Base-by-base conservation (phyloP, 2,888 invertebrate species). In the Heliconius cydno region DNA sequence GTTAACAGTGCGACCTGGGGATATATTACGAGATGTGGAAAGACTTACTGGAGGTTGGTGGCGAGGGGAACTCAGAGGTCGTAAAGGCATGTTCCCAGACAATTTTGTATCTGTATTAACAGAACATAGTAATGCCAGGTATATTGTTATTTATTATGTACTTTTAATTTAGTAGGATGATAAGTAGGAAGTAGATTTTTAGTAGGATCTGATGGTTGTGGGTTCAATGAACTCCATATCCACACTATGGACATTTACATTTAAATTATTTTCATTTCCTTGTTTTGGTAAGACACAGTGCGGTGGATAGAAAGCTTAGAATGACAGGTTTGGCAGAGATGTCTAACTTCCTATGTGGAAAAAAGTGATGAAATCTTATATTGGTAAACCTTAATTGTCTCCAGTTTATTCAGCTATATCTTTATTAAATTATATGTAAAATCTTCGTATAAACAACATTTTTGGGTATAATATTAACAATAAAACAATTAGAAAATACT, bases 21-120 rank as follows among this genome's bases (percentile, higher is more conserved):
- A 98, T 91, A 95, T 98, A 82, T 96, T 98, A 86, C 96, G 96
- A 84, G 97, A 97, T 88, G 98, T 98, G 77, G 96, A 96, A 86
- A 96, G 96, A 85, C 96, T 97, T 86, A 96, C 97, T 46, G 98
- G 97, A 79, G 98, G 98, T 81, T 99, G 99, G 98, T 98, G 98
- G 97, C 97, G 98, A 90, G 98, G 98, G n/a, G 97, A 97, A 81
- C 93, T 98, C 78, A 95, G 95, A 80, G 98, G 98, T 80, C 96
- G 97, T 87, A 96, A 96, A 82, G 98, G 98, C 86, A 97, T 98
- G 96, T 99, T 99, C 93, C 98, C 98, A 5, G 98, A 98, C 90
- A 98, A 98, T 92, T 98, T 98, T 95, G 98, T 98, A 30, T 96
- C 97, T 85, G 93, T 97, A 83, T 88, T 96, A 78, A 88, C 88